phyloP scores from a whole-genome alignment of 2,888 invertebrate genomes.

The Drosophila parthenogenetica region DNA sequence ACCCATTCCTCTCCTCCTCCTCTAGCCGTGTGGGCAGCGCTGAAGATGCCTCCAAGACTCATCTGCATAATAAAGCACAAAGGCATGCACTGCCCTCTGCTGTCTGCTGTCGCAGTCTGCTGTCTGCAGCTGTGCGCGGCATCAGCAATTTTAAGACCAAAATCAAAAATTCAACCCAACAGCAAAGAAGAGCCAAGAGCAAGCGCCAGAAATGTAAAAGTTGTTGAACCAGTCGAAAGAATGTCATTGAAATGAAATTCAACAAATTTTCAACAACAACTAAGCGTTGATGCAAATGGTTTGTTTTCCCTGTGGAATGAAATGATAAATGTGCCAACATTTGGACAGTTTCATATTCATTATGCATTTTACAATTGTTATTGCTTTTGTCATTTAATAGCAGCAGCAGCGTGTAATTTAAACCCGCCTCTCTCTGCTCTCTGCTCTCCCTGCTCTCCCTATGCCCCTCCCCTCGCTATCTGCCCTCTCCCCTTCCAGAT shows the following conservation, averaged over 20 bases:
- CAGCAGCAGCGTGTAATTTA: conserved; percentile 32
- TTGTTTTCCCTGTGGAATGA: conserved; percentile 31
- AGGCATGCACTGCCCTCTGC: too few species aligned
- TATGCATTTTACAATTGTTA: conserved; percentile 33
- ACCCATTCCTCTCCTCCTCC: background rate
- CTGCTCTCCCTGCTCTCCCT: background rate
- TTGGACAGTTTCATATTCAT: conserved; percentile 39
- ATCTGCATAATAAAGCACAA: conserved; percentile 67
- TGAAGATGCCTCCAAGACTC: conserved; percentile 43
- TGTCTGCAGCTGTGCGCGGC: conserved; percentile 33
- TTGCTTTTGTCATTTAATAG: conserved; percentile 14
- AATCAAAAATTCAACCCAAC: background rate
- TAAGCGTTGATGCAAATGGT: conserved; percentile 49
- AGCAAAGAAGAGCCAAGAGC: background rate
- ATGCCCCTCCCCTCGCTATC: background rate
- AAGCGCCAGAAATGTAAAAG: conserved; percentile 75
- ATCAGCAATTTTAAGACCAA: conserved; percentile 26
- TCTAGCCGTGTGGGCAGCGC: conserved; percentile 27
- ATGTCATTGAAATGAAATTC: conserved; percentile 55
- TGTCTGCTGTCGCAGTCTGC: conserved; percentile 17
- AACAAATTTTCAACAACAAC: conserved; percentile 11
- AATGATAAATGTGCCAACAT: conserved; percentile 52
- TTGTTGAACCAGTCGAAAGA: conserved; percentile 72
- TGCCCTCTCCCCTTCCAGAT: background rate
- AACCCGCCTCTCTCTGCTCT: conserved; percentile 7